Base-by-base conservation (phyloP, 1,140 invertebrate species). In the Armadillidium nasatum region DNA sequence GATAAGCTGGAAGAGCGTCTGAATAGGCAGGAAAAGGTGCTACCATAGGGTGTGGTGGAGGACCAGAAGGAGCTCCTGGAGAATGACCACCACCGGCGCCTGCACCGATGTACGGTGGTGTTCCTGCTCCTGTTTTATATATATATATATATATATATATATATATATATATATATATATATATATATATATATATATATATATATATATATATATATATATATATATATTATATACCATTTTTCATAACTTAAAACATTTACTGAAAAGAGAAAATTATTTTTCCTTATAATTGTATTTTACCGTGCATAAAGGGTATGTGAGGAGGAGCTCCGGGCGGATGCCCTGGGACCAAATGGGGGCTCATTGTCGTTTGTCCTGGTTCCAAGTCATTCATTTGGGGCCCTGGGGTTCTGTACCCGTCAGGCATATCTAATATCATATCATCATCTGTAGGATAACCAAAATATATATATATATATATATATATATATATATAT, bases 91-190 rank as follows among this genome's bases (percentile, higher is more conserved):
- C 79, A 33, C 74, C 9, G 91, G 89, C 78, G 7, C 80, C 80
- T 9, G 66, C 78, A 0, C 75, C 75, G 44, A 94, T 86, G 87
- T 92, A 94, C 68, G 92, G 91, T 33, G 91, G 92, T 44, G 92
- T 91, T 82, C 89, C 89, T 72, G 87, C 89, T 80, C 86, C 90
- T 82, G 46, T 50, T 10, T 50, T 50, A 50, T 10, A 50, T 10
- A 50, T 50, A 9, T 50, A 9, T 50, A 9, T 50, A 9, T 50
- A 9, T 50, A 9, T 50, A 9, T 50, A 9, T 50, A 9, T 50
- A 9, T 50, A 9, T 50, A 9, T 50, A 9, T 50, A 9, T 50
- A 9, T 50, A 9, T 50, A 9, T 50, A 50, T 50, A 50, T 50
- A 50, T 50, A 50, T 50, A 50, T 50, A 50, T 50, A 50, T 50